Base-by-base conservation (phyloP, 2,888 invertebrate species). In the Cephus rjabovi region DNA sequence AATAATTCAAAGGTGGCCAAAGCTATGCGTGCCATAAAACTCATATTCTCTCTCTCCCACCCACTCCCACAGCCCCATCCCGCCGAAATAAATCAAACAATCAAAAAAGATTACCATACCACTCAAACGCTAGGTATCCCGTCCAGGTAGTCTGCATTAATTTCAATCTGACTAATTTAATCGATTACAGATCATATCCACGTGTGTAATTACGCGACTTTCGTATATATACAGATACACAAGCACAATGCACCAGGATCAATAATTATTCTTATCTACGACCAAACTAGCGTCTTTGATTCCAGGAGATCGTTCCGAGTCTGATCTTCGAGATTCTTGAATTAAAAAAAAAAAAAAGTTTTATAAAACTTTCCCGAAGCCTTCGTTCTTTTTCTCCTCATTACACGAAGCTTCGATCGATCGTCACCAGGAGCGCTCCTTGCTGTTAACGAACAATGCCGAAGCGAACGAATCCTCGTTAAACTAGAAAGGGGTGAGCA, bases 1-100 rank as follows among this genome's bases (percentile, higher is more conserved):
- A 34, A 71, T 71, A 71, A 33, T 71, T 71, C 71, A 71, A 71
- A 71, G 71, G 33, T 71, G 71, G 33, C 71, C 71, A 12, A 33
- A 71, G 71, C 71, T 31, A 71, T 71, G 71, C 71, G 71, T 71
- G 71, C 71, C 31, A 33, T 71, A 31, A 34, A 71, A 33, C 35
- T 71, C 71, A 71, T 71, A 33, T 71, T 56, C 23, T 23, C 56
- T 15, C 40, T 0, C 15, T 12, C 37, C 12, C 40, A 0, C 40
- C 4, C 6, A 0, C 40, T 1, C 15, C 15, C 6, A 1, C 6
- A 6, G 15, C 23, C 23, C 15, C 0, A 4, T 9, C n/a, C 30
- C 31, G 1, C 30, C n/a, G 9, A 12, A 15, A 34, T 71, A 71
- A 71, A 71, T 34, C 31, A 31, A 30, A 31, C 33, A 71, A 71